Conservation (phyloP, 2,888 invertebrate genomes). For the Deroplatys truncata region DNA sequence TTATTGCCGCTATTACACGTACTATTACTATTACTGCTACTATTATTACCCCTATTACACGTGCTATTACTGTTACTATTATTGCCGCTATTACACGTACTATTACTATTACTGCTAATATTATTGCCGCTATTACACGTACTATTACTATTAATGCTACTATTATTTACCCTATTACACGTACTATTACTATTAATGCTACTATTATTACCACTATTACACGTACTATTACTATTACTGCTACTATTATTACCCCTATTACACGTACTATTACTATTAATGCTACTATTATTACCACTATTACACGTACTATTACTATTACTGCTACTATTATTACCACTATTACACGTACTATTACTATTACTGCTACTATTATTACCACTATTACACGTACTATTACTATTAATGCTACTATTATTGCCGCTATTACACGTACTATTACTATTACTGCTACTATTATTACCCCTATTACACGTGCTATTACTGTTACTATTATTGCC, state of each 20-base stretch:
- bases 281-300: not conserved
- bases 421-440: too few species aligned
- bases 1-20: too few species aligned
- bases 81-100: not conserved
- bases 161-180: too few species aligned
- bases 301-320: too few species aligned
- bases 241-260: not conserved
- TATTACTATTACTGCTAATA: not conserved
- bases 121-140: not conserved
- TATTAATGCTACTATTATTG: too few species aligned
- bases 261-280: too few species aligned
- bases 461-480: not conserved
- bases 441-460: too few species aligned
- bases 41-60: not conserved
- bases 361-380: too few species aligned
- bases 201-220: not conserved
- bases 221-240: not conserved
- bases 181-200: not conserved
- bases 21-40: not conserved
- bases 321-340: too few species aligned
- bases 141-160: not conserved
- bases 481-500: not conserved
- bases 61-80: not conserved
- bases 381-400: too few species aligned
- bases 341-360: too few species aligned